Evolutionary conservation across 2,113 vertebrate species (phyloP).

Genomic region (Leptobrachium ailaonicum): DNA sequence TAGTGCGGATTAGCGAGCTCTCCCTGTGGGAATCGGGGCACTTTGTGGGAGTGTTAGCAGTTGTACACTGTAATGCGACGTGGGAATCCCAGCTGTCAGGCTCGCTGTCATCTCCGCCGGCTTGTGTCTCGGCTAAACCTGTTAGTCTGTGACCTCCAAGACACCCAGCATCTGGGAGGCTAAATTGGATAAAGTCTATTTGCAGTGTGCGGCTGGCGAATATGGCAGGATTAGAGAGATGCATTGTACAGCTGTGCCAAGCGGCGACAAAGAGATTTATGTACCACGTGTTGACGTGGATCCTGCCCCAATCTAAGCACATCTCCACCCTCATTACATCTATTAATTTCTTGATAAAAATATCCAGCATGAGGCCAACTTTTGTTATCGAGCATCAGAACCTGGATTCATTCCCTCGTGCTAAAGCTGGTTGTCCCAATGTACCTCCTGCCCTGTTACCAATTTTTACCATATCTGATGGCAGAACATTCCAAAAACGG

Average conservation of each 20-base stretch:
- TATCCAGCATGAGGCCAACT: no score
- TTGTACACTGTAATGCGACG: constrained; percentile 29
- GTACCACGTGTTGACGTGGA: no score
- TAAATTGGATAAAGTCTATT: constrained; percentile 45
- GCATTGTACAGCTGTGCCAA: background rate
- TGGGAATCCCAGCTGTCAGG: constrained; percentile 45
- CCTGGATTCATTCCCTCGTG: no score
- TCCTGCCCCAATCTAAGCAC: no score
- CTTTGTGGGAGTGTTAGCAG: constrained; percentile 18
- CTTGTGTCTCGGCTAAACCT: constrained; percentile 43
- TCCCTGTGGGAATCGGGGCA: constrained; percentile 3
- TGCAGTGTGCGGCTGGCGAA: constrained; percentile 12
- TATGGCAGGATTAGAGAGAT: constrained; percentile 27
- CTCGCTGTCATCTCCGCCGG: constrained; percentile 33
- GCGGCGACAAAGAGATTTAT: background rate
- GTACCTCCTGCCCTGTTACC: no score
- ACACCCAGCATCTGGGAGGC: constrained; percentile 44
- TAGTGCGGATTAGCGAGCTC: background rate
- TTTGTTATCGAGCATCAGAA: no score
- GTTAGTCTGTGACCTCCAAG: constrained; percentile 45
- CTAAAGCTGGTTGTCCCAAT: no score
- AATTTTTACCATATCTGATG: no score
- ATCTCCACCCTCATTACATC: no score
- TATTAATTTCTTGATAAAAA: no score
- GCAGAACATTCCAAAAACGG: no score